Evolutionary conservation across 2,888 invertebrate species (phyloP), one percentile per base, ranked within the genome.

Genomic region (Ametastegia equiseti): DNA sequence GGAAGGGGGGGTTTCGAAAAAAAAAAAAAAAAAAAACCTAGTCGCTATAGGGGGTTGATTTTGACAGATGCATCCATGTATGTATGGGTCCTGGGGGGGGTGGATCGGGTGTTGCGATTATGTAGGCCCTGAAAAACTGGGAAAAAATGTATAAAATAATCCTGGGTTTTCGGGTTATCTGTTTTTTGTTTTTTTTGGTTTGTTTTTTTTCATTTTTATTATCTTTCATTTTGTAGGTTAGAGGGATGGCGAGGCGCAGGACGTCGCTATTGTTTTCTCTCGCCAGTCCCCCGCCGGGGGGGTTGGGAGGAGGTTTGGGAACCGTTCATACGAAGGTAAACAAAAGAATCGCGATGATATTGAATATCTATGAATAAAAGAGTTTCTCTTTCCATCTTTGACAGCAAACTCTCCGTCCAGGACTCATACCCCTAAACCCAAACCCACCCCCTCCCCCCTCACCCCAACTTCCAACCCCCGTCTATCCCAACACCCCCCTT

Each of bases 361-460:
- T 63, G 60, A 57, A 60, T 39, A 60, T 39, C 33, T 50, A 78
- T 57, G 78, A 78, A 78, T 78, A 78, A 78, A 78, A 60, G 60
- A 78, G 60, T 78, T 78, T 78, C 60, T 60, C 60, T 78, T 45
- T 78, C 57, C 75, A 27, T 75, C 75, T 57, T 71, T 71, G 71
- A 67, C 65, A 71, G 47, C 45, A 71, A 71, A 71, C 47, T 30
- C 71, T 42, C 11, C 42, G 47, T 71, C 42, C n/a, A n/a, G n/a
- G n/a, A n/a, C n/a, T n/a, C n/a, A n/a, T n/a, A n/a, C n/a, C n/a
- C n/a, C n/a, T n/a, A n/a, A 67, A 39, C 39, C 36, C 13, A 11
- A 45, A 15, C 45, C 71, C 30, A 23, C 71, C n/a, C 5, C 67
- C 9, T n/a, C n/a, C 67, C n/a, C 19, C 39, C n/a, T 7, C 33